Base-by-base conservation (phyloP, 2,113 vertebrate genomes). In the Ctenodactylus gundi region DNA sequence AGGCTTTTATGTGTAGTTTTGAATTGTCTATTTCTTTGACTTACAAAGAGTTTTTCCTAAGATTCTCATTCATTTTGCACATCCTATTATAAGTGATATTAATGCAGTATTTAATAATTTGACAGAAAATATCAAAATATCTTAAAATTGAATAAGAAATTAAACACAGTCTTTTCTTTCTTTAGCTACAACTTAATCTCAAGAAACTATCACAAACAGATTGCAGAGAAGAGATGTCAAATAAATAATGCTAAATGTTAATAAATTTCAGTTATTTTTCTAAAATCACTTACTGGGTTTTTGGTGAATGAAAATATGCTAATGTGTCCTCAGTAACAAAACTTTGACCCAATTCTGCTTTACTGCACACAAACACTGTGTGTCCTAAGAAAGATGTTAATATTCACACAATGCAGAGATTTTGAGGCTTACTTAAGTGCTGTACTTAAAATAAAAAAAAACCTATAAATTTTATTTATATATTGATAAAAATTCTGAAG, bases 11-110 rank as follows among this genome's bases (percentile, higher is more conserved):
- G 68, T 51, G 3, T 20, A 44, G 55, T 75, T 86, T 82, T 58
- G 14, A 80, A 55, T 76, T 85, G 44, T 20, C 13, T 39, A 49
- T 29, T 76, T 14, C 25, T 75, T 85, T 68, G 17, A 44, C 84
- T 84, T 72, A 55, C 27, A 94, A 77, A 60, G 20, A 49, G 18
- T 87, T 68, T 93, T 93, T 90, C 46, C 27, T 75, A 72, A 67
- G 29, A 75, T 89, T 81, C 12, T 51, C 46, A 78, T 67, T 80
- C 20, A 62, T 20, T 20, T 84, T 78, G 14, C 49, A 51, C 6
- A 31, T 53, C 64, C 2, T 77, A 77, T 90, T 51, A 49, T 76
- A 21, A 55, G 39, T 84, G 25, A 25, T 46, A 2, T 78, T 77
- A 49, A 9, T 36, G 72, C 51, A 6, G 25, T n/a, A n/a, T n/a